Evolutionary conservation across 2,113 vertebrate species (phyloP).

Genomic region (Cryptoleucopteryx plumbea): DNA sequence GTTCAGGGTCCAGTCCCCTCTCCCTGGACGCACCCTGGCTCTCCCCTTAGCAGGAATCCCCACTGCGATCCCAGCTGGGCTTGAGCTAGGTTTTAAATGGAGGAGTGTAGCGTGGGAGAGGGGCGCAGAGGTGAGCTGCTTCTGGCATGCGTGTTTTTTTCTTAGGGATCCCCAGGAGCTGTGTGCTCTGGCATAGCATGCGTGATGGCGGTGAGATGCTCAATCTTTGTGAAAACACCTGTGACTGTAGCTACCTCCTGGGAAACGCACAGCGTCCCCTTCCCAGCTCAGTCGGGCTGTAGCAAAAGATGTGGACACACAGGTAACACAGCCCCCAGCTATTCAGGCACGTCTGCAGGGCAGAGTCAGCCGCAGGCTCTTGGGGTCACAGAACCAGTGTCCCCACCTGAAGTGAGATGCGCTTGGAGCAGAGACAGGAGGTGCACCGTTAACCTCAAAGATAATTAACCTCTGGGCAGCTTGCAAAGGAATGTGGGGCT

Average conservation of each 20-base stretch:
- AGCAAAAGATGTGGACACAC: not conserved
- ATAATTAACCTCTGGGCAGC: not conserved
- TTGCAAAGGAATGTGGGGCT: not conserved
- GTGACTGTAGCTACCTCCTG: not conserved
- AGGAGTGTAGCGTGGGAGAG: not conserved
- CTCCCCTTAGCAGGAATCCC: not conserved
- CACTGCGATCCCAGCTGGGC: not conserved
- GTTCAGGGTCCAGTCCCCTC: not conserved
- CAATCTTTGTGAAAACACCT: not conserved
- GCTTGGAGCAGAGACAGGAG: not conserved
- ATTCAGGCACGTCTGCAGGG: rapidly evolving
- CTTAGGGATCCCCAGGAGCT: not conserved
- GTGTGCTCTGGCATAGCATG: rapidly evolving
- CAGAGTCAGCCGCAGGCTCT: rapidly evolving
- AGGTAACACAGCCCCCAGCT: not conserved
- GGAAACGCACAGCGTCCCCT: not conserved
- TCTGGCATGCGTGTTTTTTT: rapidly evolving
- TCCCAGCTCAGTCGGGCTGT: not conserved
- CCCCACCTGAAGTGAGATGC: not conserved
- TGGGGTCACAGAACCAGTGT: rapidly evolving
- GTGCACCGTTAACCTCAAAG: not conserved
- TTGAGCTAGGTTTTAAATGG: not conserved
- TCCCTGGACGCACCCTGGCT: rapidly evolving
- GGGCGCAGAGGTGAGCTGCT: not conserved
- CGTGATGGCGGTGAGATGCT: not conserved